Evolutionary conservation across 2,113 vertebrate species (phyloP).

Genomic region (Zosterops pallidus): DNA sequence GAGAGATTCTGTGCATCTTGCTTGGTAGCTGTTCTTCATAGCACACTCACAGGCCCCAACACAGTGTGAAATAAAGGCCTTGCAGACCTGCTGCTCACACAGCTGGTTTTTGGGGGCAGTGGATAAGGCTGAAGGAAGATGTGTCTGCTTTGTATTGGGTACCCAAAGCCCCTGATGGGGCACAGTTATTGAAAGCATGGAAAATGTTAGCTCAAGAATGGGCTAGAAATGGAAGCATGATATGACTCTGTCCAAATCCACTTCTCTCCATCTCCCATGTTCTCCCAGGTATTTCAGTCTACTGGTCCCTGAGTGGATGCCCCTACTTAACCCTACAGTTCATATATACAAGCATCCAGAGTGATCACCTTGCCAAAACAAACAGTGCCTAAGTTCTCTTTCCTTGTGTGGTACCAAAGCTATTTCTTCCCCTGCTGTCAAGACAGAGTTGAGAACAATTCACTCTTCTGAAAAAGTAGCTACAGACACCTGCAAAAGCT

Average conservation of each 20-base stretch:
- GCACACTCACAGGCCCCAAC: neutral
- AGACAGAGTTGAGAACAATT: neutral
- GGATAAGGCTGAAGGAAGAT: neutral
- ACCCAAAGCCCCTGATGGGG: rapidly evolving
- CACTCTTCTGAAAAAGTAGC: neutral
- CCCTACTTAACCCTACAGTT: neutral
- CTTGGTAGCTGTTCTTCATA: neutral
- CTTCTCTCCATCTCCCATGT: neutral
- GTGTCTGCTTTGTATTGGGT: rapidly evolving
- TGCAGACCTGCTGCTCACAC: neutral
- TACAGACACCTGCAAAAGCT: neutral
- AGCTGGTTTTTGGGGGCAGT: neutral
- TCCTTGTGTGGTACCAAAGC: neutral
- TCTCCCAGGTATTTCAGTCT: neutral
- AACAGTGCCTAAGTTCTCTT: neutral
- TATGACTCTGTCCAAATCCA: neutral
- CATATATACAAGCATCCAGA: neutral
- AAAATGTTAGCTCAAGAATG: neutral
- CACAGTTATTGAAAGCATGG: neutral
- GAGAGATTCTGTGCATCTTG: neutral
- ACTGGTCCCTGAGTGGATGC: neutral
- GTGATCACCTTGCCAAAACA: neutral
- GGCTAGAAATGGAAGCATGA: neutral
- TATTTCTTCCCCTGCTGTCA: neutral
- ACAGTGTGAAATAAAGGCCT: rapidly evolving